These are phyloP conservation scores for Daptonema setosum DNA, from an alignment of 2,888 invertebrate species.

Conservation along the genomic window DNA sequence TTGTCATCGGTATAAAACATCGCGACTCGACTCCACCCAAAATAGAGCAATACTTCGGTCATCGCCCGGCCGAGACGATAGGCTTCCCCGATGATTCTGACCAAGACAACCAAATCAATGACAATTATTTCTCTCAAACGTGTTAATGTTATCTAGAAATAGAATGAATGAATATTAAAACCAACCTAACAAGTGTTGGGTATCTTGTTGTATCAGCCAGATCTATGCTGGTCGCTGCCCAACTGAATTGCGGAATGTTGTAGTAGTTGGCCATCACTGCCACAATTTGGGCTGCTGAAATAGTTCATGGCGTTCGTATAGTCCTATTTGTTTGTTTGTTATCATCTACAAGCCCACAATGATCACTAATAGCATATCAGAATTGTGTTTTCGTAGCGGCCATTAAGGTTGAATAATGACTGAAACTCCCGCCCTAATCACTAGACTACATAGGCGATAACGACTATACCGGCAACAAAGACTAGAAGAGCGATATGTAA, in stretches of 20 bases:
- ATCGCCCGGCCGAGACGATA: conserved; percentile 14
- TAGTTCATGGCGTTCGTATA: neutral
- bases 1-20: conserved; percentile 13
- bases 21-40: conserved; percentile 14
- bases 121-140: too few species aligned
- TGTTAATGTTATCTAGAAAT: conserved; percentile 5
- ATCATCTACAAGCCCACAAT: neutral
- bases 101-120: too few species aligned
- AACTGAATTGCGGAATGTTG: conserved; percentile 12
- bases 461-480: too few species aligned
- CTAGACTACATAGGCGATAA: too few species aligned
- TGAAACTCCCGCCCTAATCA: too few species aligned
- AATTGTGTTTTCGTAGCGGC: neutral
- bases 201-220: conserved; percentile 11
- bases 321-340: neutral
- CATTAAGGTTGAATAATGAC: too few species aligned
- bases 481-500: too few species aligned
- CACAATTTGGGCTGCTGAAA: conserved; percentile 12
- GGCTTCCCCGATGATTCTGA: too few species aligned
- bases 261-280: conserved; percentile 13
- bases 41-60: conserved; percentile 12
- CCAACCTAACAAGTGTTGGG: conserved; percentile 9
- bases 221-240: conserved; percentile 12
- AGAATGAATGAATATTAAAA: conserved; percentile 7
- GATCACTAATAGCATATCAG: too few species aligned